Evolutionary conservation across 1,140 invertebrate genomes (phyloP).

Genomic region (Zaprionus lachaisei): DNA sequence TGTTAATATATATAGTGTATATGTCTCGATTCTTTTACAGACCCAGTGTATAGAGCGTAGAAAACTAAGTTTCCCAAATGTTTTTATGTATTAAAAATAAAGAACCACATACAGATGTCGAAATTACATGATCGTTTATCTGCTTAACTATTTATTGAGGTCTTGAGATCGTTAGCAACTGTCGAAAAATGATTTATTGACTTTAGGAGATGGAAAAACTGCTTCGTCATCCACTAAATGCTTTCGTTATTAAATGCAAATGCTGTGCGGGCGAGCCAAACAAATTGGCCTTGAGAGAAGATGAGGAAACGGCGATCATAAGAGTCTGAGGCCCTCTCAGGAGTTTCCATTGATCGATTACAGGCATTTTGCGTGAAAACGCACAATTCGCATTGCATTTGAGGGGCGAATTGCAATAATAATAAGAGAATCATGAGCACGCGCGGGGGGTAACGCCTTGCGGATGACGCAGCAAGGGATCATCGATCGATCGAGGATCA

Average conservation of each 20-base stretch:
- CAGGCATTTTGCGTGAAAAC: slow-evolving; percentile 72
- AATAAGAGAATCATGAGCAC: slow-evolving; percentile 69
- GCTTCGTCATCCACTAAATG: slow-evolving; percentile 78
- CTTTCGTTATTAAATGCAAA: slow-evolving; percentile 36
- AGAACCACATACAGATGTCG: neutral
- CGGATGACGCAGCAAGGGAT: slow-evolving; percentile 58
- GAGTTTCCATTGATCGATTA: slow-evolving; percentile 63
- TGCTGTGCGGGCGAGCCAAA: slow-evolving; percentile 64
- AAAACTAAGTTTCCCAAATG: slow-evolving; percentile 52
- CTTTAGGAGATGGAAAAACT: slow-evolving; percentile 54
- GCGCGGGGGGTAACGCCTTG: slow-evolving; percentile 46
- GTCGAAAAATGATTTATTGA: slow-evolving; percentile 57
- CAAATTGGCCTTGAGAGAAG: slow-evolving; percentile 53
- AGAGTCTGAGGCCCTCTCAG: slow-evolving; percentile 2
- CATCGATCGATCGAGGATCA: slow-evolving; percentile 44
- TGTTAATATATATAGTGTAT: neutral
- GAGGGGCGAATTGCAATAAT: slow-evolving; percentile 64
- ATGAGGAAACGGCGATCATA: neutral
- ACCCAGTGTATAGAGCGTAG: slow-evolving; percentile 41
- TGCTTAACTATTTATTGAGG: neutral
- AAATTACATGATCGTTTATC: neutral
- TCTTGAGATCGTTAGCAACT: slow-evolving; percentile 25
- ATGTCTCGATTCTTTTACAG: slow-evolving; percentile 24
- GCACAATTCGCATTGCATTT: slow-evolving; percentile 60
- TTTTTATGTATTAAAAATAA: slow-evolving; percentile 67